Evolutionary conservation across 2,797 vertebrate species (phyloP), one percentile per base, ranked within the genome.

Genomic region (Oreochromis grahami): DNA sequence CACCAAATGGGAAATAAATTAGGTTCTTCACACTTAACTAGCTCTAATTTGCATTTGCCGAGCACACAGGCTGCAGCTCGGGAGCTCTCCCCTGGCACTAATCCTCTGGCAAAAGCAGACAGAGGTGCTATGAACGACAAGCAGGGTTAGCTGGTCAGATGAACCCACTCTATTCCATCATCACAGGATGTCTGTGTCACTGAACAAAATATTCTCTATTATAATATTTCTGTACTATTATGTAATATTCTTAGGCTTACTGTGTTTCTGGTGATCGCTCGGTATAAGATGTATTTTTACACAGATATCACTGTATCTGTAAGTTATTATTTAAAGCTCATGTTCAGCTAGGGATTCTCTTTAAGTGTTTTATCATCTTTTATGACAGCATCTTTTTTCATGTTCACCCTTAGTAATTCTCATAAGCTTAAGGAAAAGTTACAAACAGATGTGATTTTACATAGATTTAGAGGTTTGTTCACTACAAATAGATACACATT

Each of bases 21-120:
- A 97, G 96, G 96, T 96, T 97, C 96, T 97, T 97, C 97, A 97
- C 96, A 97, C 96, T 97, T 97, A 97, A 97, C 96, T 97, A 97
- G 96, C 96, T 96, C 97, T 95, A 91, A 96, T 97, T 96, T 96
- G 95, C 96, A 96, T 97, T 96, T 95, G 91, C 90, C 81, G 88
- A 95, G 93, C 92, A 89, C 88, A 90, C 93, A 91, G 90, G 86
- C 91, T 90, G 91, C 93, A 86, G 93, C 93, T 93, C 91, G 77
- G 91, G 89, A 94, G 94, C 92, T 91, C 91, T 95, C 95, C 95
- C 93, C 88, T 93, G 94, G 96, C 95, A 95, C 95, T 96, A 96
- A 97, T 97, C 96, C 95, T 96, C 93, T 89, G 93, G 94, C 60
- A 89, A 91, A 93, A 81, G 93, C 89, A 95, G 89, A 94, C 93